Conservation (phyloP, 2,113 vertebrate species). For the Gila orcuttii region DNA sequence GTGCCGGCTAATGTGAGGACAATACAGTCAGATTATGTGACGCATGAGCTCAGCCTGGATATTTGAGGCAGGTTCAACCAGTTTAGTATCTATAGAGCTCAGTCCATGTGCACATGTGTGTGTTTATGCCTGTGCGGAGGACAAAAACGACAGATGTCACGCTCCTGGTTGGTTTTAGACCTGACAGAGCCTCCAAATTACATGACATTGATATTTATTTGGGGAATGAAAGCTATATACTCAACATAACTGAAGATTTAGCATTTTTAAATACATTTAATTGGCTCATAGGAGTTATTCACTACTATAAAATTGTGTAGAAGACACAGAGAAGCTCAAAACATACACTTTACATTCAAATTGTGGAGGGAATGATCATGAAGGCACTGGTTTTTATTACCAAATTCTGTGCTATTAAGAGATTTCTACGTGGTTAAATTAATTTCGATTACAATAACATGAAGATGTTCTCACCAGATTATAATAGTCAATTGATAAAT, state of each 20-base stretch:
- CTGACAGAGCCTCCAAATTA: neutral
- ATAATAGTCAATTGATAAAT: constrained; percentile 1
- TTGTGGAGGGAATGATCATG: constrained; percentile 31
- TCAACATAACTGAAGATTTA: neutral
- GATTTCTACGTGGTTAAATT: constrained; percentile 13
- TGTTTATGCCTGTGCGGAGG: constrained; percentile 12
- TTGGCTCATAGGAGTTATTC: neutral
- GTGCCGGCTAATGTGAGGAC: neutral
- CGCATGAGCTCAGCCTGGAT: constrained; percentile 1
- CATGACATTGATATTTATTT: neutral
- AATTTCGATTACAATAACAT: constrained; percentile 20
- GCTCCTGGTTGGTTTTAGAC: neutral
- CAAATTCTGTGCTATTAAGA: constrained; percentile 30
- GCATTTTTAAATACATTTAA: constrained; percentile 16
- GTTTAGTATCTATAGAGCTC: neutral
- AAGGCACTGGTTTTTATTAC: constrained; percentile 65
- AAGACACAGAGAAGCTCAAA: constrained; percentile 30
- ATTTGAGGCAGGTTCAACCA: neutral
- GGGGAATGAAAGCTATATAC: neutral
- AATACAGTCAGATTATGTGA: constrained; percentile 1
- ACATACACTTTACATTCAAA: constrained; percentile 21
- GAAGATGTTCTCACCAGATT: constrained; percentile 31
- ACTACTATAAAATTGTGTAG: neutral
- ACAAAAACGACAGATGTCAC: neutral
- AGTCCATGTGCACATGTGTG: neutral